These are phyloP conservation scores for Halichoerus grypus DNA, from an alignment of 2,113 vertebrate genomes.

Conservation along the genomic window DNA sequence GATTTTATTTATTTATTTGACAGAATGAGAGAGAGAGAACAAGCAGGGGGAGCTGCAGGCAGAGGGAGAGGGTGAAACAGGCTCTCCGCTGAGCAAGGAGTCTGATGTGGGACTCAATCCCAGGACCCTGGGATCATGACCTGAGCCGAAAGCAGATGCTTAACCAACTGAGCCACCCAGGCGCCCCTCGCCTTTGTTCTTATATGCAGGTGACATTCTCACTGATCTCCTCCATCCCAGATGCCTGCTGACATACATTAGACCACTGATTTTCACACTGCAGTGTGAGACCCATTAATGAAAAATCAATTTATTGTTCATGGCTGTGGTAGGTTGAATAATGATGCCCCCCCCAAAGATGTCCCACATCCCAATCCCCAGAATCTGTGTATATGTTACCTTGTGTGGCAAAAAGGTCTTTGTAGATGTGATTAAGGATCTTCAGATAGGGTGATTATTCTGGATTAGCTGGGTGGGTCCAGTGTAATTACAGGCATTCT, in stretches of 20 bases:
- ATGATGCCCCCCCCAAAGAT: background rate
- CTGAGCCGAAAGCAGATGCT: too few relatives aligned
- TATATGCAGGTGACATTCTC: background rate
- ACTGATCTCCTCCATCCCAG: background rate
- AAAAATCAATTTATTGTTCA: constrained; percentile 3
- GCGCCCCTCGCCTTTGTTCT: background rate
- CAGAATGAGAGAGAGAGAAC: too few relatives aligned
- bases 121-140: too few relatives aligned
- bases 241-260: background rate
- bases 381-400: background rate
- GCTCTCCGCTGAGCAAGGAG: too few relatives aligned
- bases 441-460: background rate
- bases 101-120: too few relatives aligned
- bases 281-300: background rate
- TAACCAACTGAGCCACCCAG: too few relatives aligned
- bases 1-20: too few relatives aligned
- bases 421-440: background rate
- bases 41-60: too few relatives aligned
- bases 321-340: background rate
- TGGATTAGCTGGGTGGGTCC: background rate
- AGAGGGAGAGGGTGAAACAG: too few relatives aligned
- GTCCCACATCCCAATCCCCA: background rate
- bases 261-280: background rate
- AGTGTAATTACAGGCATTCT: background rate
- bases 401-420: background rate